Percentiles rank a stretch among this genome's conserved stretches.
These are phyloP conservation scores for Urocitellus parryii DNA, from an alignment of 2,113 vertebrate species.

Conservation along the genomic window DNA sequence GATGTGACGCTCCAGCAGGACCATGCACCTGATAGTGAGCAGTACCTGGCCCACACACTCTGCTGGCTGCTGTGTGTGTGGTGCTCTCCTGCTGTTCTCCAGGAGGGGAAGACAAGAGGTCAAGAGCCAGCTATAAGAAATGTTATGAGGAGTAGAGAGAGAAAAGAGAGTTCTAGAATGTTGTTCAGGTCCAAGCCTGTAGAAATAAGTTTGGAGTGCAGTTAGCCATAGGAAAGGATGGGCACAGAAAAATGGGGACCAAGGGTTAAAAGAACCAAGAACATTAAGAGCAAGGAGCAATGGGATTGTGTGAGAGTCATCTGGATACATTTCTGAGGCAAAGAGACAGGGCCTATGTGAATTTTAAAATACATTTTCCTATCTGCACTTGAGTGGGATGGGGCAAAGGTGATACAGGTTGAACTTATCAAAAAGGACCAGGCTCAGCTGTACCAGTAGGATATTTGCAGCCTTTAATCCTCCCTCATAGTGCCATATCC, in stretches of 20 bases:
- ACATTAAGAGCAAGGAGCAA: not conserved
- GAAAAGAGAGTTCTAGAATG: conserved; percentile 33
- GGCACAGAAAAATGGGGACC: not conserved
- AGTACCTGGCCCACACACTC: not conserved
- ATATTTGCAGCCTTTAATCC: not conserved
- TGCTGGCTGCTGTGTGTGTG: not conserved
- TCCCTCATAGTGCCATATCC: not conserved
- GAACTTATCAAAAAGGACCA: not conserved
- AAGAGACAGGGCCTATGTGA: not conserved
- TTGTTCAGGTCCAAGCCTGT: not conserved
- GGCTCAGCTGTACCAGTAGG: not conserved
- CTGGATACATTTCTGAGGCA: not conserved
- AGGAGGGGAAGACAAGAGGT: not conserved
- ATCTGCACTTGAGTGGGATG: not conserved
- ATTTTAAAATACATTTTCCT: not conserved
- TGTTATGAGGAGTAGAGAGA: not conserved
- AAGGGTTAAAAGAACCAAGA: not conserved
- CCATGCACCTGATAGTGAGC: not conserved
- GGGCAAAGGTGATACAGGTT: not conserved
- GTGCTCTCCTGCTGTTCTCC: not conserved
- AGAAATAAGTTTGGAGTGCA: not conserved
- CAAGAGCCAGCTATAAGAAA: not conserved
- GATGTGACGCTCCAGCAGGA: not conserved
- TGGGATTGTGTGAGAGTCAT: not conserved
- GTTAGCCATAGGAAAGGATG: not conserved